Conservation (phyloP, 2,888 invertebrate species). For the Tupiocoris notatus region DNA sequence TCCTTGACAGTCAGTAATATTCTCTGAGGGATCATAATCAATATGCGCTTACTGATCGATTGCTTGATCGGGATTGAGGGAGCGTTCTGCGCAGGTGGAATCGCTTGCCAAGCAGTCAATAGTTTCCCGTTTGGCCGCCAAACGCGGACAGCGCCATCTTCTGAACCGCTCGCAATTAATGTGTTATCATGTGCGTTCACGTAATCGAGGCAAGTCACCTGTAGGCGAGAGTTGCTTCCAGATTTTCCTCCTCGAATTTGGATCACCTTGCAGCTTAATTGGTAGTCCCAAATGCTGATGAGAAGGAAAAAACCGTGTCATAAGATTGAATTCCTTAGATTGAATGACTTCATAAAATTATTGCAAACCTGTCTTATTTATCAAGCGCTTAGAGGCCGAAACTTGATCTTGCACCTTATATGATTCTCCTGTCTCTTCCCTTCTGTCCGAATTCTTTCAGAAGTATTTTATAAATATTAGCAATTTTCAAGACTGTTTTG, state of each 20-base stretch:
- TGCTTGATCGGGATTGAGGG: conserved; percentile 25
- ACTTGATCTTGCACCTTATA: too few species aligned
- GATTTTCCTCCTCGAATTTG: conserved; percentile 53
- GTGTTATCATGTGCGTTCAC: conserved; percentile 81
- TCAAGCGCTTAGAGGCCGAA: too few species aligned
- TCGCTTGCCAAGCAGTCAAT: conserved; percentile 83
- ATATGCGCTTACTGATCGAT: conserved; percentile 36
- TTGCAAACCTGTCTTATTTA: too few species aligned
- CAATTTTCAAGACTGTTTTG: too few species aligned
- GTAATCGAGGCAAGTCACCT: conserved; percentile 80
- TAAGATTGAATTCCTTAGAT: too few species aligned
- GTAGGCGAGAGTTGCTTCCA: conserved; percentile 55
- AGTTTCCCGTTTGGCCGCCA: conserved; percentile 59
- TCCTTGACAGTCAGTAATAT: too few species aligned
- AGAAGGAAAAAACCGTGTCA: too few species aligned
- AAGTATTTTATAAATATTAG: too few species aligned
- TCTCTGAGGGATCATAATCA: too few species aligned
- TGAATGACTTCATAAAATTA: too few species aligned
- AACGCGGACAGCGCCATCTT: conserved; percentile 73
- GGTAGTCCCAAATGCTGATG: conserved; percentile 77
- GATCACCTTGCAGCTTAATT: conserved; percentile 64
- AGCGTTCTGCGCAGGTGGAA: conserved; percentile 61
- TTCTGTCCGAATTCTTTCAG: too few species aligned
- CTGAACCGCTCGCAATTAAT: conserved; percentile 71
- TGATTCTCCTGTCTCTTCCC: too few species aligned